Evolutionary conservation across 2,797 vertebrate species (phyloP), one percentile per base, ranked within the genome.

Genomic region (Lagodon rhomboides): DNA sequence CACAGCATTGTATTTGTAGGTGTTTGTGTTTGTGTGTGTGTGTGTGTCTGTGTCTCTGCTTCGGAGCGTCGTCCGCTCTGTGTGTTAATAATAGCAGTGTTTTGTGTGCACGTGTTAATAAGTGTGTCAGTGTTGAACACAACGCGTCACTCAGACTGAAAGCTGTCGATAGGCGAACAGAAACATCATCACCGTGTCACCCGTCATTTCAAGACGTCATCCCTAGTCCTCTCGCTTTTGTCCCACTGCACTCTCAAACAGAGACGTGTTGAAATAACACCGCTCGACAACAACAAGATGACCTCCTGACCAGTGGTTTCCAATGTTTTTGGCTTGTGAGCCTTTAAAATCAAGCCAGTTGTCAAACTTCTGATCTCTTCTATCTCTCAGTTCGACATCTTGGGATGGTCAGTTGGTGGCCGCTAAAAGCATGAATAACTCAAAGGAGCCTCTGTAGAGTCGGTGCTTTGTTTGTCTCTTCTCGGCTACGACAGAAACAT

Each of bases 161-260:
- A 94, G 92, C 91, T 93, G 93, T 94, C 73, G 55, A 90, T 91
- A 92, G 91, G 92, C 90, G 46, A 94, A 92, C 91, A 92, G 82
- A 92, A 91, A 90, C 90, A 86, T 90, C 89, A 89, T 85, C 81
- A 89, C 89, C 82, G 75, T 23, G 62, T 91, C 89, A 80, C 80
- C 84, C 82, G 59, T 91, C 85, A 22, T 53, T 89, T 77, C 44
- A 62, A 77, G 84, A 79, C 71, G 43, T 81, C 53, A 16, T 56
- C 70, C 68, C 56, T 58, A 23, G 81, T 82, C 69, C 73, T 86
- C 62, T 6, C 7, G 41, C 77, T 71, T 84, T 59, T 23, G 23
- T 84, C 84, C 1, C 13, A 20, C 81, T 61, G 61, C 53, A 63
- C 89, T 80, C 88, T 82, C 87, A 84, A 83, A 85, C 73, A 81